Evolutionary conservation across 2,888 invertebrate species (phyloP), one percentile per base, ranked within the genome.

Genomic region (Stenchaetothrips biformis): DNA sequence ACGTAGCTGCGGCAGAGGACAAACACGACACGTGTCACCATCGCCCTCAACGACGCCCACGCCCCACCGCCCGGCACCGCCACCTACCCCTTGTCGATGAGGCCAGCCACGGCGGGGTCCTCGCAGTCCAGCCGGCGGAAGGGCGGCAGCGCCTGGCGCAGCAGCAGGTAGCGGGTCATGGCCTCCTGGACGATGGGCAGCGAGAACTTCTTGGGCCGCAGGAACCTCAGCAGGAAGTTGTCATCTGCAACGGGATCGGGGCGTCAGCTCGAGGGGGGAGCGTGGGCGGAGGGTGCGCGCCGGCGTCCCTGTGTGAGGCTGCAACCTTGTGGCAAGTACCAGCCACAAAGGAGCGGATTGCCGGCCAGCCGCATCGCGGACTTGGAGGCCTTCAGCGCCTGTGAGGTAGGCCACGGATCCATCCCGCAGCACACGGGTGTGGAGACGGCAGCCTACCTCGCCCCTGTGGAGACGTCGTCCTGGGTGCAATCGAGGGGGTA

Each of bases 161-260:
- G 89, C n/a, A 93, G 88, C 77, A 95, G 88, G 86, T 95, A 95
- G 47, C 94, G 89, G 86, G 95, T 92, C 80, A 94, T 89, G 37
- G 93, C 92, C 84, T 93, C 92, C 85, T 94, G 92, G 0, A 94
- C 92, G 89, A 93, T 92, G 1, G 92, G 92, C 0, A 95, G 92
- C 85, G 92, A 93, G 87, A 92, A 95, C 85, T 94, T 95, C 87
- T 94, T 94, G 82, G 91, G 90, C n/a, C 95, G 90, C 79, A 95
- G 88, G 86, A 94, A 95, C 82, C 93, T 90, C 80, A 95, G 88
- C 77, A 95, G 87, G 86, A 92, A 94, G 84, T 87, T 90, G 0
- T 90, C 87, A 87, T 94, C 94, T 94, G 87, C 59, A 86, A 83
- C 67, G 37, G 37, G 37, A 37, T 37, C 37, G 37, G 37, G 37